A percentile compares a stretch with the other conserved stretches of the same genome.
Conservation (phyloP, 2,888 invertebrate species). For the Phengaris alcon region DNA sequence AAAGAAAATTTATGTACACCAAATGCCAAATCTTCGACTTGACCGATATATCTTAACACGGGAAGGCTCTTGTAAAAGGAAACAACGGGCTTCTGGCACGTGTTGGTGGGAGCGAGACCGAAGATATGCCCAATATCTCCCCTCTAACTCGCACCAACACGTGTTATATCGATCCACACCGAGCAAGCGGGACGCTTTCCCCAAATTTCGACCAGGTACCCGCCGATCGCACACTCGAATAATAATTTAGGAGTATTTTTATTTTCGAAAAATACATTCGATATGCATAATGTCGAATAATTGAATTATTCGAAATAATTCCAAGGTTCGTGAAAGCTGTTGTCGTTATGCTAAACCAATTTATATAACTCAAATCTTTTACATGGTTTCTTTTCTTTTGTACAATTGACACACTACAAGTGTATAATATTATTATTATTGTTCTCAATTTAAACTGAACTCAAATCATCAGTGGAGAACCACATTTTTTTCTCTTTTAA, state of each 20-base stretch:
- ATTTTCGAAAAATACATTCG: neutral
- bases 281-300: neutral
- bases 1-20: constrained; percentile 3
- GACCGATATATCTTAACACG: constrained; percentile 28
- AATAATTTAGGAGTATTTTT: neutral
- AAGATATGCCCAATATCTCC: constrained; percentile 32
- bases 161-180: constrained; percentile 42
- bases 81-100: constrained; percentile 36
- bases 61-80: constrained; percentile 36
- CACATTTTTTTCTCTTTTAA: neutral
- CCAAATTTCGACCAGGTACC: constrained; percentile 41
- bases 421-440: neutral
- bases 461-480: neutral
- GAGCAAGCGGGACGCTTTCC: constrained; percentile 36
- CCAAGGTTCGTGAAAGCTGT: neutral
- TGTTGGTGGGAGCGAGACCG: constrained; percentile 39
- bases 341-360: constrained; percentile 2
- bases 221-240: constrained; percentile 34
- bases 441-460: neutral
- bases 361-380: constrained; percentile 16
- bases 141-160: constrained; percentile 20
- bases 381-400: constrained; percentile 20
- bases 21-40: constrained; percentile 20
- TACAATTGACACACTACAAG: constrained; percentile 21
- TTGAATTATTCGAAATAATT: neutral